phyloP scores from a whole-genome alignment of 2,797 vertebrate genomes.

The Parauchenoglanis ngamensis region DNA sequence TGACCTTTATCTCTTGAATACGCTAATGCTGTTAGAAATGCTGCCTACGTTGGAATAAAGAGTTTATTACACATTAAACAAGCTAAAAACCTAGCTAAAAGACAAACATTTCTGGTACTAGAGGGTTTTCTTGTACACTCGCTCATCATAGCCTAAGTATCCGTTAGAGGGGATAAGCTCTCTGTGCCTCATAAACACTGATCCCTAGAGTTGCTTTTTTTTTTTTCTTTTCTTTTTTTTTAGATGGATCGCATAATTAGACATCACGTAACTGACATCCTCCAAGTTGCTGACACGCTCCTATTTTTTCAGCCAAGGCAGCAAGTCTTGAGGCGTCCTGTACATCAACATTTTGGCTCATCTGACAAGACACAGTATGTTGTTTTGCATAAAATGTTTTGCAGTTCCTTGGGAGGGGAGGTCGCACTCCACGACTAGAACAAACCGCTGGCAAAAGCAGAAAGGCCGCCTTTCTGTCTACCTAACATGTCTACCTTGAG shows the following conservation, averaged over 20 bases:
- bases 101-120: background rate
- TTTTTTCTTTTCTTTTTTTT: background rate
- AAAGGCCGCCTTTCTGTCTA: conserved; percentile 8
- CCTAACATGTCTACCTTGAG: conserved; percentile 44
- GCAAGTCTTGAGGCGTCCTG: conserved; percentile 63
- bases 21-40: background rate
- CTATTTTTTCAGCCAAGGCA: conserved; percentile 67
- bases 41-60: background rate
- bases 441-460: conserved; percentile 45
- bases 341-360: conserved; percentile 61
- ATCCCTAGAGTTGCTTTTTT: conserved; percentile 12
- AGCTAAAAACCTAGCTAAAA: background rate
- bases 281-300: conserved; percentile 68
- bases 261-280: conserved; percentile 71
- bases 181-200: background rate
- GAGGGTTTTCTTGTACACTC: background rate
- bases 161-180: background rate
- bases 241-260: conserved; percentile 62
- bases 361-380: conserved; percentile 64
- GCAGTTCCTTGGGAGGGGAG: conserved; percentile 60
- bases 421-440: conserved; percentile 15
- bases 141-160: background rate
- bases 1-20: background rate
- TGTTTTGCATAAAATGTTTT: conserved; percentile 69
- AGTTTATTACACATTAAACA: background rate